Percentiles rank a stretch among this genome's conserved stretches.
Evolutionary conservation across 2,888 invertebrate species (phyloP).

Genomic region (Machimus rusticus): DNA sequence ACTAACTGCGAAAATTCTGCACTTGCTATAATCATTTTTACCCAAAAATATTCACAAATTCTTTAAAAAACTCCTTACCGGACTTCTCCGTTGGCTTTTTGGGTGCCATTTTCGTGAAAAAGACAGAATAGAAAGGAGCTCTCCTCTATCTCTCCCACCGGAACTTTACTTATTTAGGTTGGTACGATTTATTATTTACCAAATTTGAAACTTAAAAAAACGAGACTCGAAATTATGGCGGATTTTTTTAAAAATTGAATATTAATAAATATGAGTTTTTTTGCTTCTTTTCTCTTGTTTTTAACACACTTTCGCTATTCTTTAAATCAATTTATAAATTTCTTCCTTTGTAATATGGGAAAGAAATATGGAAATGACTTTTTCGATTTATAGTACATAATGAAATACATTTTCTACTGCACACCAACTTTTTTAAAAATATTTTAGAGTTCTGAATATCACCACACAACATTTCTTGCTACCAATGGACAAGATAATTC

Average conservation of each 20-base stretch:
- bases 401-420: not conserved
- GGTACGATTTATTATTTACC: not conserved
- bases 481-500: not conserved
- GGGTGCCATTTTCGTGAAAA: constrained; percentile 80
- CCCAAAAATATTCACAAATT: not conserved
- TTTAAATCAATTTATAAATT: not conserved
- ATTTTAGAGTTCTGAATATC: not conserved
- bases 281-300: not conserved
- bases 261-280: not conserved
- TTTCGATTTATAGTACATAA: constrained; percentile 10
- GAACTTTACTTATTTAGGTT: constrained; percentile 49
- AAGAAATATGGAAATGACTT: not conserved
- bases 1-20: not conserved
- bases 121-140: constrained; percentile 61
- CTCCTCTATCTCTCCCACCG: constrained; percentile 47
- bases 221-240: constrained; percentile 9
- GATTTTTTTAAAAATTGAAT: not conserved
- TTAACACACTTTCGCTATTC: not conserved
- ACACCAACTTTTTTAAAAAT: not conserved
- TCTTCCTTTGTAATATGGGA: not conserved
- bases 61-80: constrained; percentile 70
- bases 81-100: constrained; percentile 87
- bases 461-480: not conserved
- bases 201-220: not conserved
- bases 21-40: not conserved